A percentile compares a stretch with the other conserved stretches of the same genome.
Conservation (phyloP, 2,888 invertebrate genomes). For the Tolmerus cingulatus region DNA sequence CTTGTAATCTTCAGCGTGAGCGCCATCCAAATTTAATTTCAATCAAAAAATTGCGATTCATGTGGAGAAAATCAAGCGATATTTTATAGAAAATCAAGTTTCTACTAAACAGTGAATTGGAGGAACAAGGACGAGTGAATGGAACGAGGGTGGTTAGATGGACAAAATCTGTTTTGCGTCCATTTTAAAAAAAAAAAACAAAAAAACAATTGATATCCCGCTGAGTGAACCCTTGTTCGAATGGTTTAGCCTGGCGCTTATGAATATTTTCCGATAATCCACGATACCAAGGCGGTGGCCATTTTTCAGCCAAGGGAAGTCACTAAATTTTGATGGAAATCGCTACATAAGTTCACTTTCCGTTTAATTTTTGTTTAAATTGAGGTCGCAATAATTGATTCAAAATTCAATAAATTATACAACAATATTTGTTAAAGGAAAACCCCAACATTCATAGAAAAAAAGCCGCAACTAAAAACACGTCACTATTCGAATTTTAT, state of each 20-base stretch:
- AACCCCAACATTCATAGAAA: no score
- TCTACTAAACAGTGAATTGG: background rate
- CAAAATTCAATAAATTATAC: no score
- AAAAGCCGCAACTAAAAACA: no score
- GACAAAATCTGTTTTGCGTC: background rate
- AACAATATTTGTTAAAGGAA: no score
- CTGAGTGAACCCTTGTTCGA: background rate
- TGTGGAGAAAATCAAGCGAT: background rate
- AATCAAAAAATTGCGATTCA: constrained; percentile 1
- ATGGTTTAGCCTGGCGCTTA: background rate
- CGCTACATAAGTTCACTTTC: background rate
- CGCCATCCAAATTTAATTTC: background rate
- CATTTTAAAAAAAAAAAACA: background rate
- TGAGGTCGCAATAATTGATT: no score
- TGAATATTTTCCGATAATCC: background rate
- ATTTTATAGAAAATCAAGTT: background rate
- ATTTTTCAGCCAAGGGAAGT: background rate
- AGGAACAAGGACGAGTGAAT: background rate
- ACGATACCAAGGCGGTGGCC: background rate
- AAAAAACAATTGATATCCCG: constrained; percentile 4
- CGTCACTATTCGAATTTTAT: no score
- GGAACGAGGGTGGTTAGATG: background rate
- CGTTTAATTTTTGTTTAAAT: background rate
- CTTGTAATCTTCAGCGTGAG: background rate
- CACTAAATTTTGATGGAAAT: background rate